Base-by-base conservation (phyloP, 2,113 vertebrate species). In the Patagioenas fasciata region DNA sequence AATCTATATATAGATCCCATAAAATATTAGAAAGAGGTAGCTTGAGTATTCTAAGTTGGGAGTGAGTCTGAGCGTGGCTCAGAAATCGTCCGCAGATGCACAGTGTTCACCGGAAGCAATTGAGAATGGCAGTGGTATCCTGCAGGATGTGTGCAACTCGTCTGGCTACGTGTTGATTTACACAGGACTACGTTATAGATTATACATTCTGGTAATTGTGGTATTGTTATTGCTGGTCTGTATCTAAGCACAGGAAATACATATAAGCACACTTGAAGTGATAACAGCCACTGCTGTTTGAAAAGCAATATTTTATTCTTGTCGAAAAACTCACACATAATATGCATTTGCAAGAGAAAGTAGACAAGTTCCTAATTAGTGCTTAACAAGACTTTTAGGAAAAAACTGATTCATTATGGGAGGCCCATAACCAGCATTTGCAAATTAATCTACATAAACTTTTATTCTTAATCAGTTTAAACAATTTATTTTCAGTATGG, bases 111-210 rank as follows among this genome's bases (percentile, higher is more conserved):
- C 82, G 97, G 97, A 97, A 97, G 5, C 96, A 97, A 97, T 97
- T 65, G 15, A 96, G 93, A 80, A 21, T 62, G 92, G 81, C 91
- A 89, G 97, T 67, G 96, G 97, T 97, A 97, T 97, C 97, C 97
- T 97, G 94, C 96, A 97, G 97, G 97, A 97, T 97, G 96, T 97
- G 91, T 96, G 96, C 47, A 58, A 78, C 86, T 56, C 23, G 1
- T 85, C 93, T 31, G 1, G 91, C 83, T 11, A 25, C 20, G 75
- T 32, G 87, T 50, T 94, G 94, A 97, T 96, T 96, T 95, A 97
- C 65, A 83, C 87, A 72, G 85, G 58, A 48, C 61, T 85, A 51
- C 73, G 47, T 53, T 97, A 95, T 95, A 89, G 94, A 96, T 86
- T 80, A 80, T 95, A 88, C 66, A 6, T 92, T 62, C 90, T 97